Percentiles rank a stretch among this genome's conserved stretches.
phyloP scores from a whole-genome alignment of 2,113 vertebrate species.

The Trogon surrucura region DNA sequence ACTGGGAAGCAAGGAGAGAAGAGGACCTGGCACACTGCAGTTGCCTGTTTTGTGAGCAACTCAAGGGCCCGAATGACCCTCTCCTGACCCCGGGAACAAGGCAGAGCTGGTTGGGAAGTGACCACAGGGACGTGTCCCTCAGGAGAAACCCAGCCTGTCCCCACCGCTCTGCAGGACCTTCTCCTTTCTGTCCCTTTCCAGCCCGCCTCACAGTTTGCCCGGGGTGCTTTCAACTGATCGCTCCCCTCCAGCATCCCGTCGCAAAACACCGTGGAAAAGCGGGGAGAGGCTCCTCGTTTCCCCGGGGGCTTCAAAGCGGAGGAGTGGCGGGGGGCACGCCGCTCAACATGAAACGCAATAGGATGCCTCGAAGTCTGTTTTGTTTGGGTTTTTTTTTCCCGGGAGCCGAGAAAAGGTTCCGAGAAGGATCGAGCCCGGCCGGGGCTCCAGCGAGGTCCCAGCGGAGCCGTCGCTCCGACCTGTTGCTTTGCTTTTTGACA shows the following conservation, averaged over 20 bases:
- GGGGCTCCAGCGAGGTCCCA: background rate
- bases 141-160: background rate
- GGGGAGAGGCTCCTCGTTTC: background rate
- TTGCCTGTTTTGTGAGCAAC: background rate
- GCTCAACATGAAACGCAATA: background rate
- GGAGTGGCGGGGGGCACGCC: rapidly evolving
- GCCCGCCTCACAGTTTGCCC: background rate
- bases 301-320: background rate
- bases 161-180: too few relatives aligned
- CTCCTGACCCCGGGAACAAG: background rate
- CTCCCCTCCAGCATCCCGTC: background rate
- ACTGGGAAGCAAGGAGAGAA: background rate
- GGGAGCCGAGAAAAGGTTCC: too few relatives aligned
- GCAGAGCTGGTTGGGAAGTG: background rate
- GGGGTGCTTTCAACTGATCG: background rate
- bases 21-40: background rate
- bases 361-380: too few relatives aligned
- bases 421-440: background rate
- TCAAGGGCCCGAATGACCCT: background rate
- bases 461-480: background rate
- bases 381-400: too few relatives aligned
- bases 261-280: background rate
- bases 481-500: background rate
- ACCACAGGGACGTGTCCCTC: background rate
- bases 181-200: background rate